Conservation (phyloP, 1,140 invertebrate genomes). For the Drosophila tropicalis region DNA sequence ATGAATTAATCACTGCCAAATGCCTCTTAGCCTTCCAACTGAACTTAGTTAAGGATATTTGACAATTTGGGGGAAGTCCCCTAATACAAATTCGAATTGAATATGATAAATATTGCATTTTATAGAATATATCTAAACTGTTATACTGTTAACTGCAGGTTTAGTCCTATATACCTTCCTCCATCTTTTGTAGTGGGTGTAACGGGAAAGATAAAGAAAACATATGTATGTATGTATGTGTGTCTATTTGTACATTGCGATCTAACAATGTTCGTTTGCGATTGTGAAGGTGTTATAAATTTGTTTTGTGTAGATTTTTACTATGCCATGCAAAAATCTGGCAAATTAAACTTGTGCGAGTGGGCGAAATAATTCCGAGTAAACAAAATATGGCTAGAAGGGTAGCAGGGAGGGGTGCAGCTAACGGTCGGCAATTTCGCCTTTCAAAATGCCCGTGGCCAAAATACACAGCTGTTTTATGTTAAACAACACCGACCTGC, state of each 20-base stretch:
- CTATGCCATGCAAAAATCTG: slow-evolving; percentile 24
- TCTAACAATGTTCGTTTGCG: slow-evolving; percentile 3
- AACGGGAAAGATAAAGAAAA: slow-evolving; percentile 34
- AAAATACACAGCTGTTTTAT: slow-evolving; percentile 51
- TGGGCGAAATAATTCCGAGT: slow-evolving; percentile 29
- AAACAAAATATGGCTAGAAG: slow-evolving; percentile 19
- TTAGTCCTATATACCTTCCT: neutral
- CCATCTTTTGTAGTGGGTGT: neutral
- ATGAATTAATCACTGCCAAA: no score
- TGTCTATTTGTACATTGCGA: neutral
- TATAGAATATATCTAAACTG: no score
- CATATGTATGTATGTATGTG: slow-evolving; percentile 25
- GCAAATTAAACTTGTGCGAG: slow-evolving; percentile 30
- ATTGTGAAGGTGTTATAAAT: slow-evolving; percentile 41
- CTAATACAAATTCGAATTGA: no score
- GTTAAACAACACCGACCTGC: slow-evolving; percentile 54
- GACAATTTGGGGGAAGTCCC: no score
- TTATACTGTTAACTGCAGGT: no score
- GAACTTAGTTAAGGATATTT: no score
- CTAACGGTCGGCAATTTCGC: neutral
- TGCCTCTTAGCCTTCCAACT: no score
- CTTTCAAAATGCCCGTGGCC: slow-evolving; percentile 11
- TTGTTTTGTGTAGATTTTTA: slow-evolving; percentile 14
- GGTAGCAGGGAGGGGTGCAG: neutral
- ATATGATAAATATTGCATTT: no score